Percentiles rank a stretch among this genome's conserved stretches.
These are phyloP conservation scores for Nymphalis polychloros DNA, from an alignment of 2,888 invertebrate species.

Conservation along the genomic window DNA sequence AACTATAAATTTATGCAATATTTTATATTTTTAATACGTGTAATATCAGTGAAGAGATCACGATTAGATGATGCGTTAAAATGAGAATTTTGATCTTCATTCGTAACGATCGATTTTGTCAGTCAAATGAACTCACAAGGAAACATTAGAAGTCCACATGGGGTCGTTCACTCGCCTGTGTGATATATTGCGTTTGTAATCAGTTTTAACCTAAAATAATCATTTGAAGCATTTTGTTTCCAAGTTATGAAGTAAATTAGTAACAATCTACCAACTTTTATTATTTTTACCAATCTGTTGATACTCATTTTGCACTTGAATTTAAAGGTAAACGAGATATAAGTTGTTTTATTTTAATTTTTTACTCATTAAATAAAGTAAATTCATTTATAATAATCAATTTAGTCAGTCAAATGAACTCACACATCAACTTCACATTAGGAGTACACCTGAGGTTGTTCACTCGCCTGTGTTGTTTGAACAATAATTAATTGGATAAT, in stretches of 20 bases:
- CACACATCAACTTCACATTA: constrained; percentile 25
- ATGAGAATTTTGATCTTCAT: constrained; percentile 15
- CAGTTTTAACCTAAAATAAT: background rate
- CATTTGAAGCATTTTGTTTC: too few relatives aligned
- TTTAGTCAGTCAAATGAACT: constrained; percentile 26
- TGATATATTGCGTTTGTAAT: background rate
- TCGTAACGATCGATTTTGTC: constrained; percentile 21
- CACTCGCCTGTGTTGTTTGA: constrained; percentile 9
- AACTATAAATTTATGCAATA: background rate
- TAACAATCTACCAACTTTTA: too few relatives aligned
- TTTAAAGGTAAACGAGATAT: too few relatives aligned
- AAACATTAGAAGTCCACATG: constrained; percentile 24
- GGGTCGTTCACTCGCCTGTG: constrained; percentile 9
- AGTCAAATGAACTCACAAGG: constrained; percentile 28
- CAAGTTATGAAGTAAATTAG: too few relatives aligned
- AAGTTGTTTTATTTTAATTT: too few relatives aligned
- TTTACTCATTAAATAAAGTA: too few relatives aligned
- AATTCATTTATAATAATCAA: constrained; percentile 18
- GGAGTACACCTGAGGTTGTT: constrained; percentile 17
- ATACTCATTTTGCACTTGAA: too few relatives aligned
- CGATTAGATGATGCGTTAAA: background rate
- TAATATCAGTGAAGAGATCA: background rate
- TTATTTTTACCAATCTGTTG: too few relatives aligned
- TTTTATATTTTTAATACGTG: background rate
- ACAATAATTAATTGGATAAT: constrained; percentile 15